Evolutionary conservation across 2,888 invertebrate genomes (phyloP), one percentile per base, ranked within the genome.

Genomic region (Adelognathus sp.): DNA sequence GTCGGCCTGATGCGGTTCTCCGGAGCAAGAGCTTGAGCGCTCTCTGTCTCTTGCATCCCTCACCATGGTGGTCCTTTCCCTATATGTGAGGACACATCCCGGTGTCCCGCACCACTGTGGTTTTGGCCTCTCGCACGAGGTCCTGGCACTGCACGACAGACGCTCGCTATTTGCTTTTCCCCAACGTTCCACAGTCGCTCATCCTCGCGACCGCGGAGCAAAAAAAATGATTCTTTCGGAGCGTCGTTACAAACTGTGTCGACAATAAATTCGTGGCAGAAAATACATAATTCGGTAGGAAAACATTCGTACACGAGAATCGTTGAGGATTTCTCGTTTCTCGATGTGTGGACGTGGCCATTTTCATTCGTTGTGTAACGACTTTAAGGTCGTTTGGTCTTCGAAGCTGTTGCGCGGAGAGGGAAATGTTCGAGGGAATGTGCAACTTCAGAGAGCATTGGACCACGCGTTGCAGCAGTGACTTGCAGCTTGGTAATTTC

Each of bases 401-500:
- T 44, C 60, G 33, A 60, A n/a, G 27, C 39, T 33, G 16, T 16
- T 3, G 1, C 16, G 52, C 3, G 36, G n/a, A 39, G 6, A 3
- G 11, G 27, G 54, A 31, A 24, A 27, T 56, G 56, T 24, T 11
- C 11, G 52, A 31, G 52, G 31, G 36, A 56, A 63, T 70, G 81
- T 21, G 50, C 24, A n/a, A 2, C 36, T 36, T n/a, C 2, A 36
- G 36, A n/a, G 9, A 36, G 50, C 81, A 82, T 79, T 74, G 81
- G 77, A 27, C 83, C 83, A 84, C 83, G 83, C 81, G 86, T 87
- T 88, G 80, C 85, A 80, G 81, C 83, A 83, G 84, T 90, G 89
- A 89, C 89, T 90, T 89, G 90, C 88, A 88, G 83, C 87, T 89
- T 88, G 87, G 87, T 89, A 89, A 90, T 90, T 89, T 90, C 87